These are phyloP conservation scores for Isichthys henryi DNA, from an alignment of 2,113 vertebrate genomes.

Conservation along the genomic window DNA sequence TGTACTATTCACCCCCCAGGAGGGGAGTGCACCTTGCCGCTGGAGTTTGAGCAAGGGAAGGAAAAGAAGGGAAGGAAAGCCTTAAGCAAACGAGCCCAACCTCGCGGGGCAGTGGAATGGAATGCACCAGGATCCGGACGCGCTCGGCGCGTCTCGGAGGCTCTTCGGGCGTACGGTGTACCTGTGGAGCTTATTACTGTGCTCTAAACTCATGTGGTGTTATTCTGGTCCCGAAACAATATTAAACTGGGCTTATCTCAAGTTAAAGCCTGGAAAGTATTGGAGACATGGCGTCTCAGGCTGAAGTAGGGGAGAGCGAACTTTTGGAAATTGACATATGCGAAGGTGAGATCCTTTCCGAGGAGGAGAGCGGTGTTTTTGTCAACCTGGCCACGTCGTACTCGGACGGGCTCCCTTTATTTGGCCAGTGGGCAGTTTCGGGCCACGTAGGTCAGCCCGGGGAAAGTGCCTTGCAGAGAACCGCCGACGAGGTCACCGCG, in stretches of 20 bases:
- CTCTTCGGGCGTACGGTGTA: neutral
- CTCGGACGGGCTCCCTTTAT: constrained; percentile 42
- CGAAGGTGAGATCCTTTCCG: constrained; percentile 36
- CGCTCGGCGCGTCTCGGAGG: constrained; percentile 21
- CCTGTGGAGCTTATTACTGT: neutral
- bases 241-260: neutral
- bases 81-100: constrained; percentile 22
- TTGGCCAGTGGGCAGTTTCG: constrained; percentile 46
- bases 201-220: neutral
- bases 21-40: constrained; percentile 20
- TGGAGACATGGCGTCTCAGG: constrained; percentile 44
- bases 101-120: constrained; percentile 42
- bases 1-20: constrained; percentile 29
- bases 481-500: neutral
- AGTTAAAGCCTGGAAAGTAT: neutral
- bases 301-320: constrained; percentile 36
- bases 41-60: constrained; percentile 40
- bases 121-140: constrained; percentile 52
- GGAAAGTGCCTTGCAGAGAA: neutral
- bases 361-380: constrained; percentile 53
- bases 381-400: constrained; percentile 33
- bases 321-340: constrained; percentile 63
- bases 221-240: neutral
- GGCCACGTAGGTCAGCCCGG: neutral
- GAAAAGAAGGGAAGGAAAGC: constrained; percentile 35